Conservation (phyloP, 1,140 invertebrate species). For the Trichonephila clavipes region DNA sequence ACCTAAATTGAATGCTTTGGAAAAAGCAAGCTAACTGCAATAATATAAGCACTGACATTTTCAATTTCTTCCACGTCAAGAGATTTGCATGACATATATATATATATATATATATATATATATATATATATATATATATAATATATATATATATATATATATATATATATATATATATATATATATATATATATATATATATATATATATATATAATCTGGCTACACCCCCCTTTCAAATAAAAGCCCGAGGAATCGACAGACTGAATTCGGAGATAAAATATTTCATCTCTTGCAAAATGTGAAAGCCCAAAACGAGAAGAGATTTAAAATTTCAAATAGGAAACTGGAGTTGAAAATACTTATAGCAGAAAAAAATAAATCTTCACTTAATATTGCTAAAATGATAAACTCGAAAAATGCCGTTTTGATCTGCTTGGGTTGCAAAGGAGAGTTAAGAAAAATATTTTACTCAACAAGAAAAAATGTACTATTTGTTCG, state of each 20-base stretch:
- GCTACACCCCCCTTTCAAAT: neutral
- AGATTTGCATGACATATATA: constrained; percentile 61
- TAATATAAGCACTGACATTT: neutral
- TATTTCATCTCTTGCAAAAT: neutral
- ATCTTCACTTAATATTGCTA: neutral
- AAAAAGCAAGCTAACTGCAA: neutral
- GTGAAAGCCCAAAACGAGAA: neutral
- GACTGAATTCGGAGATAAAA: neutral
- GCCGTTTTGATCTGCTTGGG: neutral
- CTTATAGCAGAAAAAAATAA: neutral
- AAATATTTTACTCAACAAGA: too few relatives aligned
- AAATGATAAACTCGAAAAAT: neutral
- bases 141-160: too few relatives aligned
- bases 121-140: too few relatives aligned
- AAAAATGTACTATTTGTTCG: too few relatives aligned
- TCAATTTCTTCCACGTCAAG: constrained; percentile 44
- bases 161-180: too few relatives aligned
- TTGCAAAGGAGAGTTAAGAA: too few relatives aligned
- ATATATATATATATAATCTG: too few relatives aligned
- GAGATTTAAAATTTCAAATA: neutral
- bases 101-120: too few relatives aligned
- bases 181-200: too few relatives aligned
- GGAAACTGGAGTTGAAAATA: neutral
- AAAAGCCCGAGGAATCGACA: neutral
- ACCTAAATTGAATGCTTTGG: neutral